A percentile compares a stretch with the other conserved stretches of the same genome.
phyloP scores from a whole-genome alignment of 1,140 invertebrate species.

The Diploscapter pachys region DNA sequence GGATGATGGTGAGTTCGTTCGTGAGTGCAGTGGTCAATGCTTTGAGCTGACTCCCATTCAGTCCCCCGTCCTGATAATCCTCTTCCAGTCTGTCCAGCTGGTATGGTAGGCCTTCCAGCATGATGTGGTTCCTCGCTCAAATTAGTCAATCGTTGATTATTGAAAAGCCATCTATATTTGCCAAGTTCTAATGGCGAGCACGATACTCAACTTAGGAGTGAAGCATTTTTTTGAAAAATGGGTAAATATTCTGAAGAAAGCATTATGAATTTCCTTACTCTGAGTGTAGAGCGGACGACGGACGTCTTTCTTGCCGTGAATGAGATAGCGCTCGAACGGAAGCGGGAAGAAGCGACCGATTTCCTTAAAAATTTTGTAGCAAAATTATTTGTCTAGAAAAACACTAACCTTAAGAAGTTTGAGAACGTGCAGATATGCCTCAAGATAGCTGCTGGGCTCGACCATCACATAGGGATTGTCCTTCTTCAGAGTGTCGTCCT shows the following conservation, averaged over 20 bases:
- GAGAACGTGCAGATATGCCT: constrained; percentile 26
- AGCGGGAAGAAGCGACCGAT: constrained; percentile 14
- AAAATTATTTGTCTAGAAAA: neutral
- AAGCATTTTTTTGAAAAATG: no score
- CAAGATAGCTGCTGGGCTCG: constrained; percentile 20
- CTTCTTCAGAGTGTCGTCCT: neutral
- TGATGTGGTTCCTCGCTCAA: constrained; percentile 12
- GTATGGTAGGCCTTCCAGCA: neutral
- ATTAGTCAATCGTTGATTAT: neutral
- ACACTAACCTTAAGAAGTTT: constrained; percentile 2
- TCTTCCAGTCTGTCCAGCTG: constrained; percentile 14
- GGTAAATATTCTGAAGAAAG: no score
- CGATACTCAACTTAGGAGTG: no score
- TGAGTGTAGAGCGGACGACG: constrained; percentile 9
- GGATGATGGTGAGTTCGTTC: constrained; percentile 69
- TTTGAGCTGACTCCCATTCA: constrained; percentile 61
- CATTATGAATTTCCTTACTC: no score
- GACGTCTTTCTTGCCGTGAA: constrained; percentile 14
- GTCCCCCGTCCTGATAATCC: constrained; percentile 12
- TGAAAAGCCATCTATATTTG: no score
- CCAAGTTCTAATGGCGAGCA: no score
- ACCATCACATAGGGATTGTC: constrained; percentile 17
- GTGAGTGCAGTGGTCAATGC: constrained; percentile 62
- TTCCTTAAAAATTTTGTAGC: neutral
- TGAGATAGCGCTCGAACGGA: constrained; percentile 28